Percentiles rank a stretch among this genome's conserved stretches.
Evolutionary conservation across 2,888 invertebrate genomes (phyloP).

Genomic region (Cyaniris semiargus): DNA sequence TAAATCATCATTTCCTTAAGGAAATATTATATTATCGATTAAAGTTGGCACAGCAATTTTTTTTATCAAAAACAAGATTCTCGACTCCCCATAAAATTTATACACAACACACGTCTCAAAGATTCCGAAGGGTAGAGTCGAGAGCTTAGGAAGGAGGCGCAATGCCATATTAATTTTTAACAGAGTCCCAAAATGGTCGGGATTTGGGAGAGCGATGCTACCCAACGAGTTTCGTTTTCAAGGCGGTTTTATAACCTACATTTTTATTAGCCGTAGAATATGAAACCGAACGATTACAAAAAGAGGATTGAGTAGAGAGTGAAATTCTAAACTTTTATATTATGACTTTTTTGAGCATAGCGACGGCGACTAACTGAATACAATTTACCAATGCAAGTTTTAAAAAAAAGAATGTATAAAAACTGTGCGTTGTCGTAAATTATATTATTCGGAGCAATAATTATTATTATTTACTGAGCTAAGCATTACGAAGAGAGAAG

Average conservation of each 20-base stretch:
- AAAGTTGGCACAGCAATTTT: background rate
- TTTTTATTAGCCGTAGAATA: conserved; percentile 26
- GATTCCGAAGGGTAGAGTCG: conserved; percentile 24
- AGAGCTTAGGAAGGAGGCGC: conserved; percentile 30
- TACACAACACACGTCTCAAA: conserved; percentile 58
- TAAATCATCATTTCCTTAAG: background rate
- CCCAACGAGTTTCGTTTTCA: conserved; percentile 37
- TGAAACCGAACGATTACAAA: conserved; percentile 22
- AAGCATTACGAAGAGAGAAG: background rate
- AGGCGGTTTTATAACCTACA: conserved; percentile 27
- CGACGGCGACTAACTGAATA: background rate
- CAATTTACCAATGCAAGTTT: background rate
- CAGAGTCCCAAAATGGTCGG: conserved; percentile 39
- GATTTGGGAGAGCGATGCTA: conserved; percentile 35
- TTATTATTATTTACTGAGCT: conserved; percentile 15
- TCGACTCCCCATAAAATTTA: conserved; percentile 50
- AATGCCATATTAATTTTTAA: conserved; percentile 40
- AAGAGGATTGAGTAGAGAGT: conserved; percentile 11
- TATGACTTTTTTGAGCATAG: background rate
- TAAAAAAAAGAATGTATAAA: background rate
- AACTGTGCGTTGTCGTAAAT: background rate
- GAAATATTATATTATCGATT: background rate
- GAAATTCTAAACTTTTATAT: background rate
- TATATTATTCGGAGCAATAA: background rate
- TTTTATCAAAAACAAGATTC: background rate